phyloP scores from a whole-genome alignment of 2,797 vertebrate species.

The Mus caroli region DNA sequence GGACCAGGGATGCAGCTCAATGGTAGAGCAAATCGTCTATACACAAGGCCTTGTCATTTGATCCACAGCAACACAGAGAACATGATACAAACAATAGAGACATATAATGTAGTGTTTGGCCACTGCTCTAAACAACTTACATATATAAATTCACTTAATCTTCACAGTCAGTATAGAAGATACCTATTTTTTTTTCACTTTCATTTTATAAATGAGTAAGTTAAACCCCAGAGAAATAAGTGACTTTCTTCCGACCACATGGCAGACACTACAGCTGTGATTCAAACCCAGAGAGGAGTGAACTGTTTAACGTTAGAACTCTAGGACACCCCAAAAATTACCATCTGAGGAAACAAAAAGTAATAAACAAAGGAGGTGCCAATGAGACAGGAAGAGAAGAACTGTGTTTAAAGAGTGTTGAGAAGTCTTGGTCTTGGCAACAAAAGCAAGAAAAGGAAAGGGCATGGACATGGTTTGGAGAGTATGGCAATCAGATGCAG shows the following conservation, averaged over 20 bases:
- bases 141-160: slow-evolving; percentile 21
- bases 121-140: slow-evolving; percentile 27
- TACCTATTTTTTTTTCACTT: slow-evolving; percentile 33
- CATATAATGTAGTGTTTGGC: background rate
- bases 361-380: background rate
- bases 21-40: background rate
- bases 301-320: background rate
- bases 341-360: slow-evolving; percentile 16
- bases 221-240: slow-evolving; percentile 6
- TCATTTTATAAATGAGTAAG: slow-evolving; percentile 47
- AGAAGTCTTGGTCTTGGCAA: background rate
- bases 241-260: slow-evolving; percentile 38
- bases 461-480: background rate
- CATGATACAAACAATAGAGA: background rate
- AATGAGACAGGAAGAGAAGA: background rate
- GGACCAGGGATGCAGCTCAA: no score
- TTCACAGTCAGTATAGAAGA: background rate
- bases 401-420: background rate
- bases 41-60: background rate
- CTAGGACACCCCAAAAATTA: slow-evolving; percentile 5
- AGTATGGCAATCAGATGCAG: background rate
- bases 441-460: background rate
- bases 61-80: background rate
- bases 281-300: slow-evolving; percentile 50
- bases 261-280: background rate